These are phyloP conservation scores for Chaenogobius annularis DNA, from an alignment of 2,113 vertebrate species.

Conservation along the genomic window DNA sequence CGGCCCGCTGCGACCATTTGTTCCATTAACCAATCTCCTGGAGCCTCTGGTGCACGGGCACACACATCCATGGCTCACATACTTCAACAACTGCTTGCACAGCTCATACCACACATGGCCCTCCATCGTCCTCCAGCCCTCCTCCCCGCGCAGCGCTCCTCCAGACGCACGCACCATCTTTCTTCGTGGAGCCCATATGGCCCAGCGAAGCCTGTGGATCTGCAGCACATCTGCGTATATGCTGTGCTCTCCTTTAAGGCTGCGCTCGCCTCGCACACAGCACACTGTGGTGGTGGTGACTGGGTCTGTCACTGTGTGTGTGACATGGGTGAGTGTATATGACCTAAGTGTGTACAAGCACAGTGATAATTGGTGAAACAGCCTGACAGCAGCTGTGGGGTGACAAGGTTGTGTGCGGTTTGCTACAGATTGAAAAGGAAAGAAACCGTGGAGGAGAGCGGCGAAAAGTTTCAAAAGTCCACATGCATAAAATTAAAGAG, in stretches of 20 bases:
- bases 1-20: conserved; percentile 92
- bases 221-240: conserved; percentile 99
- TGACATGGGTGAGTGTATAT: conserved; percentile 38
- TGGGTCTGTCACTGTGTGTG: conserved; percentile 34
- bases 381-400: conserved; percentile 76
- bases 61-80: conserved; percentile 56
- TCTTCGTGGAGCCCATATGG: conserved; percentile 98
- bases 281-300: conserved; percentile 42
- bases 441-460: conserved; percentile 8
- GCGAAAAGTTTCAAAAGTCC: conserved; percentile 16
- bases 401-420: conserved; percentile 67
- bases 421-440: conserved; percentile 45
- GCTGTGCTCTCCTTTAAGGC: conserved; percentile 84
- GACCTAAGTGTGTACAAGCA: conserved; percentile 62
- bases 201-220: conserved; percentile 97
- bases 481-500: background rate
- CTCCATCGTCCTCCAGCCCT: conserved; percentile 83
- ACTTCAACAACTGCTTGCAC: conserved; percentile 96
- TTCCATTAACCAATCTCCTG: conserved; percentile 98
- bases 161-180: conserved; percentile 98
- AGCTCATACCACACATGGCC: conserved; percentile 90
- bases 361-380: conserved; percentile 80
- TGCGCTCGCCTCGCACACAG: conserved; percentile 29
- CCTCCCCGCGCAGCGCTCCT: conserved; percentile 64
- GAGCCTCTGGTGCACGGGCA: conserved; percentile 83